Evolutionary conservation across 2,888 invertebrate species (phyloP), one percentile per base, ranked within the genome.

Genomic region (Smittia sp.): DNA sequence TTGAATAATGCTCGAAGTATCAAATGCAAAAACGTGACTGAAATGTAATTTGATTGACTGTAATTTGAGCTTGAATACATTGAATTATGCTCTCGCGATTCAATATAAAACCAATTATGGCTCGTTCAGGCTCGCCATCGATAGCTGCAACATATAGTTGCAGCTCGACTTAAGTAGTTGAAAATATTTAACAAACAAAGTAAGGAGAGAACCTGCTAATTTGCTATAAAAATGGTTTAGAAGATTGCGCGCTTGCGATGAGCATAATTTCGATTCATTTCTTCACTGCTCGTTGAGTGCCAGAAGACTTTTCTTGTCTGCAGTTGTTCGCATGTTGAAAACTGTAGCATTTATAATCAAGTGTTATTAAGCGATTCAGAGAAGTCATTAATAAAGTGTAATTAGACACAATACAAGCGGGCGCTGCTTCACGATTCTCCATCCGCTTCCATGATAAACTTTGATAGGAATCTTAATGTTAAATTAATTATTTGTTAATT

Each of bases 21-120:
- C 72, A 72, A 72, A 54, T 54, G 54, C 62, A 72, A 58, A 72
- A 72, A 72, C 72, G 72, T 72, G 72, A 72, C 72, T 72, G 72
- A 72, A 72, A 72, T 72, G 72, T 72, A 62, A 72, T 72, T 72
- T 72, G 72, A 72, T 72, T 72, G 72, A 72, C 72, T 58, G 72
- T 72, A 72, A 72, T 72, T 72, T 72, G 72, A 38, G 72, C 72
- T 62, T 62, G 62, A 72, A 58, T 72, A 72, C 72, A 62, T 39
- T 72, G 62, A 72, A 72, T 72, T 72, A 72, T 72, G 72, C 72
- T 72, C 25, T 72, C 62, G 72, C 72, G 72, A 72, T 72, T 72
- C 72, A 72, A 72, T 72, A 72, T 72, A 72, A 72, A 72, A 72
- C 72, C 72, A 72, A 72, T 72, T 72, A 72, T 72, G 72, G 72